These are phyloP conservation scores for Lepidonotus clava DNA, from an alignment of 2,888 invertebrate genomes.

Conservation along the genomic window DNA sequence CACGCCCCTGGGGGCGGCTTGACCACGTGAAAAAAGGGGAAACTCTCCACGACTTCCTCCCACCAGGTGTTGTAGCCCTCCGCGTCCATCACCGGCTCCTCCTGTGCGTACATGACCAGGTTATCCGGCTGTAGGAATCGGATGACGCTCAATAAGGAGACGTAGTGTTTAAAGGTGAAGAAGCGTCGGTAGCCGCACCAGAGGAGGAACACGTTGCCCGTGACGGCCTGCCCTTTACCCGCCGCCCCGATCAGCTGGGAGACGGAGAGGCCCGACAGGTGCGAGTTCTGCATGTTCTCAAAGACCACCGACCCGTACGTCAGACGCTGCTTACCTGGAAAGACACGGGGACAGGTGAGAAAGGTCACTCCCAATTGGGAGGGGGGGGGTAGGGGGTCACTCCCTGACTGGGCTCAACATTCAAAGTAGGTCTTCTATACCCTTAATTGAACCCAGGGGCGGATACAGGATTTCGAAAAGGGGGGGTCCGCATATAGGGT, in stretches of 20 bases:
- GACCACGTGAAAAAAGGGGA: slow-evolving; percentile 34
- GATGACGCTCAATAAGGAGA: slow-evolving; percentile 67
- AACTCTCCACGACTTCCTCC: slow-evolving; percentile 6
- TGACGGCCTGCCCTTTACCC: too few species aligned
- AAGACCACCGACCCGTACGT: neutral
- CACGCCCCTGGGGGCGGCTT: slow-evolving; percentile 52
- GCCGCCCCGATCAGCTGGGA: neutral
- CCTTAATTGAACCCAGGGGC: too few species aligned
- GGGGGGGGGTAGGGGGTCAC: too few species aligned
- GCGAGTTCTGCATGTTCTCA: neutral
- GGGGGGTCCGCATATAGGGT: too few species aligned
- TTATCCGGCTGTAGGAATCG: neutral
- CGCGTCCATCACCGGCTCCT: slow-evolving; percentile 67
- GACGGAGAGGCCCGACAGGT: neutral
- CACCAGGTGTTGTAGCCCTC: slow-evolving; percentile 67
- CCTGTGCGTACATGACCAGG: slow-evolving; percentile 70
- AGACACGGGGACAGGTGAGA: too few species aligned
- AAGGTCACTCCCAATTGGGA: too few species aligned
- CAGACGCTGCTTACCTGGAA: neutral
- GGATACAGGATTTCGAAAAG: too few species aligned
- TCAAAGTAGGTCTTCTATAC: too few species aligned
- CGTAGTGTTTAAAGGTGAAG: slow-evolving; percentile 72
- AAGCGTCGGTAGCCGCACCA: slow-evolving; percentile 71
- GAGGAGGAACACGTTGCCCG: slow-evolving; percentile 57
- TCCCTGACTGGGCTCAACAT: too few species aligned